Evolutionary conservation across 2,797 vertebrate species (phyloP).

Genomic region (Eidolon dupreanum): DNA sequence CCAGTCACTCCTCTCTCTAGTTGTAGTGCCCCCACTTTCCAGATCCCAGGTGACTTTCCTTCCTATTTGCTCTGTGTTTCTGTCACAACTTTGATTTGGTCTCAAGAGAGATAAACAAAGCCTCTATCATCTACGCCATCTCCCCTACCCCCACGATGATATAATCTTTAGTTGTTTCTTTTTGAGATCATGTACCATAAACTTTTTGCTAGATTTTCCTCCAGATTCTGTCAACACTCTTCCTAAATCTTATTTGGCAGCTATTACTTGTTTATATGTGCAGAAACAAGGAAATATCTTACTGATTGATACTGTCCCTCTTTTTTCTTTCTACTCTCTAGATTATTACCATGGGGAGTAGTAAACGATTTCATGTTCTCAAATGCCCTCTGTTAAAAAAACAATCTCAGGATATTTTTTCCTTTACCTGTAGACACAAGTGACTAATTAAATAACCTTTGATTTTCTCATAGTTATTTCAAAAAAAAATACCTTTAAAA

Average conservation of each 20-base stretch:
- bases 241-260: neutral
- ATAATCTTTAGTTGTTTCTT: neutral
- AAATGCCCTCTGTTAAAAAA: neutral
- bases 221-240: neutral
- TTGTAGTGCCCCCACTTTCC: too few species aligned
- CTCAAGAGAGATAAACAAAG: too few species aligned
- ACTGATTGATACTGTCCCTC: neutral
- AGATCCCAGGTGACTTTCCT: too few species aligned
- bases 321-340: neutral
- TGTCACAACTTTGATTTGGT: too few species aligned
- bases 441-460: neutral
- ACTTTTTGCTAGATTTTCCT: neutral
- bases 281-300: neutral
- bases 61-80: too few species aligned
- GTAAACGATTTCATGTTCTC: neutral
- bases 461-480: neutral
- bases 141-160: neutral
- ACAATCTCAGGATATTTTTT: neutral
- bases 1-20: too few species aligned
- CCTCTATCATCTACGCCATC: too few species aligned
- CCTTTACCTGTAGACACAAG: neutral
- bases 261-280: neutral
- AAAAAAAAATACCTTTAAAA: neutral
- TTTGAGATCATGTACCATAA: too few species aligned
- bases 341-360: neutral